Evolutionary conservation across 2,888 invertebrate species (phyloP).

Genomic region (Furcula furcula): DNA sequence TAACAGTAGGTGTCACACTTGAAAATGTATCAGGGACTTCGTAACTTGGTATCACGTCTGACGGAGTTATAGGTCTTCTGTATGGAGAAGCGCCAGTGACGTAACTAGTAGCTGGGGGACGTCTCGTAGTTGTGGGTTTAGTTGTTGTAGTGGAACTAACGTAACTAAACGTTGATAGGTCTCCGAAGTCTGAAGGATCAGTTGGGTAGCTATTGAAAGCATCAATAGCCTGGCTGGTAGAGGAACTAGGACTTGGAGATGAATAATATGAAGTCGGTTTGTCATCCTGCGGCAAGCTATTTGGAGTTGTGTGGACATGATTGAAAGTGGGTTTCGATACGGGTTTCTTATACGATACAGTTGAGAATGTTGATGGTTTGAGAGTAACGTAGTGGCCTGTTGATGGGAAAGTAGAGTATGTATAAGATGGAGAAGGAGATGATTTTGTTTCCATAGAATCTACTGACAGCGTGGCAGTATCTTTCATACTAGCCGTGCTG

Average conservation of each 20-base stretch:
- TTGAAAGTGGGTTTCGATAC: slow-evolving; percentile 44
- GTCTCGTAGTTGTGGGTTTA: slow-evolving; percentile 45
- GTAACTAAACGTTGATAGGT: slow-evolving; percentile 66
- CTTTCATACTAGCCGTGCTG: slow-evolving; percentile 64
- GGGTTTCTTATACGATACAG: slow-evolving; percentile 32
- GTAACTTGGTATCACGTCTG: slow-evolving; percentile 48
- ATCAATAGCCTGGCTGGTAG: slow-evolving; percentile 72
- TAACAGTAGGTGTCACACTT: slow-evolving; percentile 74
- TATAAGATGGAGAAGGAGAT: slow-evolving; percentile 55
- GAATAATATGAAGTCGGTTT: slow-evolving; percentile 50
- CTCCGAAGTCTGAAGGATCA: slow-evolving; percentile 63
- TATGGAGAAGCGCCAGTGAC: slow-evolving; percentile 72
- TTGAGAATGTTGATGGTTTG: slow-evolving; percentile 53
- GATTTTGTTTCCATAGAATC: slow-evolving; percentile 65
- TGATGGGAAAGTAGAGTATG: slow-evolving; percentile 53
- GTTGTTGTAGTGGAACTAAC: slow-evolving; percentile 61
- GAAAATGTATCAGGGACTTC: slow-evolving; percentile 68
- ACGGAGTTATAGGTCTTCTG: slow-evolving; percentile 67
- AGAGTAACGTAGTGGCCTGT: slow-evolving; percentile 70
- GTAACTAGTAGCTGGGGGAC: slow-evolving; percentile 72
- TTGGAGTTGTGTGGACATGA: slow-evolving; percentile 54
- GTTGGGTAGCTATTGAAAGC: slow-evolving; percentile 72
- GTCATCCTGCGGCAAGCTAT: slow-evolving; percentile 49
- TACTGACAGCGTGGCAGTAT: slow-evolving; percentile 56
- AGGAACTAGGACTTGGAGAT: slow-evolving; percentile 63